A percentile compares a stretch with the other conserved stretches of the same genome.
Conservation (phyloP, 1,140 invertebrate species). For the Panagrolaimus sp. region DNA sequence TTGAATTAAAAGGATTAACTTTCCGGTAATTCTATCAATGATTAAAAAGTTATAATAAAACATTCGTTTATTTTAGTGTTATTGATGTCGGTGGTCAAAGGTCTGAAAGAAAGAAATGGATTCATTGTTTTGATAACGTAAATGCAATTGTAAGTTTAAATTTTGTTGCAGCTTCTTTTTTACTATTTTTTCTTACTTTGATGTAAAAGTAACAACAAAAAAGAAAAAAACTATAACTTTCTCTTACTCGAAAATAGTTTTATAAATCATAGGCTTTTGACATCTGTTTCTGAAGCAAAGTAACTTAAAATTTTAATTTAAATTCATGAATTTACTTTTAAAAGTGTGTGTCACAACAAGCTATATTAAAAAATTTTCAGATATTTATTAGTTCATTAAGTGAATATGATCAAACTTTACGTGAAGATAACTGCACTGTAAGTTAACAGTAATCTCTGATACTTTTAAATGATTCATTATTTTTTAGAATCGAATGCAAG, state of each 20-base stretch:
- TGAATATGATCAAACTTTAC: conserved; percentile 61
- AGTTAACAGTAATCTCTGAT: not conserved
- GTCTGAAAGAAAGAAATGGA: conserved; percentile 74
- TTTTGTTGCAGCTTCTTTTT: too few relatives aligned
- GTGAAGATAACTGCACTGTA: conserved; percentile 60
- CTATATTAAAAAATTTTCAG: not conserved
- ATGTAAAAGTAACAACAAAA: too few relatives aligned
- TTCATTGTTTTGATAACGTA: conserved; percentile 63
- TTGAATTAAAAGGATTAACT: conserved; percentile 56
- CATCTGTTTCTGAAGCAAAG: too few relatives aligned
- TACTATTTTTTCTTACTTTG: not conserved
- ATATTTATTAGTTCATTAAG: conserved; percentile 61
- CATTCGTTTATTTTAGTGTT: conserved; percentile 53
- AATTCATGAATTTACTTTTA: not conserved
- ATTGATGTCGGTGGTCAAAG: conserved; percentile 68
- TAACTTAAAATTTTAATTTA: too few relatives aligned
- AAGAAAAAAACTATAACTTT: too few relatives aligned
- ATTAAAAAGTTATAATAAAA: not conserved
- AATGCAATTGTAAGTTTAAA: conserved; percentile 44
- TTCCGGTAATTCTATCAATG: conserved; percentile 41
- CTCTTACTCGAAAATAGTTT: conserved; percentile 28
- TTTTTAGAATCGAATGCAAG: conserved; percentile 59
- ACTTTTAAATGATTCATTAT: conserved; percentile 6
- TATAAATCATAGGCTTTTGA: too few relatives aligned
- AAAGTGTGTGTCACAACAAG: not conserved